A percentile compares a stretch with the other conserved stretches of the same genome.
These are phyloP conservation scores for Leucophenga maculata DNA, from an alignment of 2,888 invertebrate genomes.

Conservation along the genomic window DNA sequence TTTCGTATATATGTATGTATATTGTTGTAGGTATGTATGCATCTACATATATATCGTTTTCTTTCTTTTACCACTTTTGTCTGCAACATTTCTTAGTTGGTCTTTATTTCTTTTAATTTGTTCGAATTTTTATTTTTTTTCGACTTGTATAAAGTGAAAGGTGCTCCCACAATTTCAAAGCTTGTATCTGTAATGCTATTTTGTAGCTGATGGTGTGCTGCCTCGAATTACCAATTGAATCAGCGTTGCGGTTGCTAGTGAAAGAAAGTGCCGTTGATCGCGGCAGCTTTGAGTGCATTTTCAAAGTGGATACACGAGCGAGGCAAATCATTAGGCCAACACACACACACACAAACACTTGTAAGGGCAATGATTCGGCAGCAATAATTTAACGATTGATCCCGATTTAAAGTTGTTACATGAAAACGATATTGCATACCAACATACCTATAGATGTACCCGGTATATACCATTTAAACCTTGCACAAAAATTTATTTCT, in stretches of 20 bases:
- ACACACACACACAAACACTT: too few species aligned
- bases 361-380: too few species aligned
- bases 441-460: too few species aligned
- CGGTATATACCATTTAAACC: too few species aligned
- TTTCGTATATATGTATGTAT: conserved; percentile 4
- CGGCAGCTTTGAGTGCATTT: background rate
- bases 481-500: too few species aligned
- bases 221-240: conserved; percentile 25
- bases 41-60: conserved; percentile 40
- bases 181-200: conserved; percentile 11
- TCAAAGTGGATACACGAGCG: background rate
- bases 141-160: conserved; percentile 61
- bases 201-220: conserved; percentile 12
- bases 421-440: too few species aligned
- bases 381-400: too few species aligned
- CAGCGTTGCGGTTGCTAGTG: background rate
- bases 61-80: conserved; percentile 47
- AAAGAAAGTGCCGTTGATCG: background rate
- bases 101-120: conserved; percentile 60
- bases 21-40: conserved; percentile 12
- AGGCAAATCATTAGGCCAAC: background rate
- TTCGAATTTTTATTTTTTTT: conserved; percentile 34
- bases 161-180: conserved; percentile 65
- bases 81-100: conserved; percentile 58
- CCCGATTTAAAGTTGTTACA: too few species aligned